A percentile compares a stretch with the other conserved stretches of the same genome.
phyloP scores from a whole-genome alignment of 2,797 vertebrate species.

The Ctenochaetus hawaiiensis region DNA sequence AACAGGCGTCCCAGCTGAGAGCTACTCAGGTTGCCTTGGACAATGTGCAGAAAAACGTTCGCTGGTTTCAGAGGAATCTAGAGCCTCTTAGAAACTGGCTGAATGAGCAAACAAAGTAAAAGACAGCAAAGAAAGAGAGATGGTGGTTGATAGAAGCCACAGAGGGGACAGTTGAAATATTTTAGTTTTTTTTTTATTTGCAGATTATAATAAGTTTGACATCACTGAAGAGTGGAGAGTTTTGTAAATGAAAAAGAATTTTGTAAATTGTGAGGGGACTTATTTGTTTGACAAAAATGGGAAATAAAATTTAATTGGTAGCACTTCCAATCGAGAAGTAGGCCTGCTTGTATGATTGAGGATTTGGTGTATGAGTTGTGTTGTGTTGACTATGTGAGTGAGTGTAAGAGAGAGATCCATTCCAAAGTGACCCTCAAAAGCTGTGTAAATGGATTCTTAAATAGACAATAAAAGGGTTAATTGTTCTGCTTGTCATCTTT shows the following conservation, averaged over 20 bases:
- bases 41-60: slow-evolving; percentile 84
- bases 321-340: slow-evolving; percentile 7
- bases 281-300: slow-evolving; percentile 10
- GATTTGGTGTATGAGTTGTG: neutral
- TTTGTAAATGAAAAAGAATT: slow-evolving; percentile 35
- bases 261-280: slow-evolving; percentile 24
- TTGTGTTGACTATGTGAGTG: neutral
- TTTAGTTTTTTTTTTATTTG: slow-evolving; percentile 26
- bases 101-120: slow-evolving; percentile 59
- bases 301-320: neutral
- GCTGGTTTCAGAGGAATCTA: slow-evolving; percentile 85
- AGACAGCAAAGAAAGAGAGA: neutral
- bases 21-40: slow-evolving; percentile 81
- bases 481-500: slow-evolving; percentile 13
- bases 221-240: slow-evolving; percentile 5
- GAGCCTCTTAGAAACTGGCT: slow-evolving; percentile 81
- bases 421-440: slow-evolving; percentile 21
- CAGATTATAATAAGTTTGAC: neutral
- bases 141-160: neutral
- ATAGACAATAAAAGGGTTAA: slow-evolving; percentile 42
- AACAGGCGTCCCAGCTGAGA: slow-evolving; percentile 82
- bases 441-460: slow-evolving; percentile 19
- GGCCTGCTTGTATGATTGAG: neutral
- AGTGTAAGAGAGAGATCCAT: slow-evolving; percentile 11
- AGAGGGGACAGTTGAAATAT: neutral